A percentile compares a stretch with the other conserved stretches of the same genome.
Evolutionary conservation across 2,113 vertebrate genomes (phyloP).

Genomic region (Excalfactoria chinensis): DNA sequence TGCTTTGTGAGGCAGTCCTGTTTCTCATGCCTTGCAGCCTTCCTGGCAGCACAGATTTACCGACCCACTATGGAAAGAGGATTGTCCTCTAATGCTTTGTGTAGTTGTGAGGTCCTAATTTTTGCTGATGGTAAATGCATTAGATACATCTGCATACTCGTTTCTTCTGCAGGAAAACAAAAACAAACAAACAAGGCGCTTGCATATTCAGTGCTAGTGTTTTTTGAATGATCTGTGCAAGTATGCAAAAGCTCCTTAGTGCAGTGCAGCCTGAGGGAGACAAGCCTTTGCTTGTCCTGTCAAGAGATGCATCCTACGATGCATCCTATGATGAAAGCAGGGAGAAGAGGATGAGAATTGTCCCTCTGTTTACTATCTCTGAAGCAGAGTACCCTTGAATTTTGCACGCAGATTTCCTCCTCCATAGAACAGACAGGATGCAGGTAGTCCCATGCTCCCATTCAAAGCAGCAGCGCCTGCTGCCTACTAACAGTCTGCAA

Average conservation of each 20-base stretch:
- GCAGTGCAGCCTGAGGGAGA: neutral
- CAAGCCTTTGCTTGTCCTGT: neutral
- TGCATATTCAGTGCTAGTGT: rapidly evolving
- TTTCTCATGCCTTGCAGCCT: neutral
- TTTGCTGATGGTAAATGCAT: neutral
- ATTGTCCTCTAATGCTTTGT: neutral
- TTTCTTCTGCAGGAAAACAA: neutral
- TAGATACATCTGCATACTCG: neutral
- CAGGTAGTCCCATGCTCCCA: rapidly evolving
- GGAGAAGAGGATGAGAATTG: neutral
- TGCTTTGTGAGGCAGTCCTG: neutral
- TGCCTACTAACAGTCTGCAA: neutral
- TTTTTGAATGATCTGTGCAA: neutral
- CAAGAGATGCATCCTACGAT: neutral
- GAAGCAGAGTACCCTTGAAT: neutral
- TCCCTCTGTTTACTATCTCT: neutral
- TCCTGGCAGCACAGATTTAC: neutral
- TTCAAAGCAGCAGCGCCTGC: neutral
- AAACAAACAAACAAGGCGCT: neutral
- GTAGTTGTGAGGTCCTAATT: neutral
- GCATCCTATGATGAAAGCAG: neutral
- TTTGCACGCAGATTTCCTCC: neutral
- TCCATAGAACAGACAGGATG: neutral
- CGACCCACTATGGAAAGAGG: neutral
- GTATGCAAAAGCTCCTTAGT: neutral